These are phyloP conservation scores for Blastobasis lacticolella DNA, from an alignment of 2,888 invertebrate species.

Conservation along the genomic window DNA sequence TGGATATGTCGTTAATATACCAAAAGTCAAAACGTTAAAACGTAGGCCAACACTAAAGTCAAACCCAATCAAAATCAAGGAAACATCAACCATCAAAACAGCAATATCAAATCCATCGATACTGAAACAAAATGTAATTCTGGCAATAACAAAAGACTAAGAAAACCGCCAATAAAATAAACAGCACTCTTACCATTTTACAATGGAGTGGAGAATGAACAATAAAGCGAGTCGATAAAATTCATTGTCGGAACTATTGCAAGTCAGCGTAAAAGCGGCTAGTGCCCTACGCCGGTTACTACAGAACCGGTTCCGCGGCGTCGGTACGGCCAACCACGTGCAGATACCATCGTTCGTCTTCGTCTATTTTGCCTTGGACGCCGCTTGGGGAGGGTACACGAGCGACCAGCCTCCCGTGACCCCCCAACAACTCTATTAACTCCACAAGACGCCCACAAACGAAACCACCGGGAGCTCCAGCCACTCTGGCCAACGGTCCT, in stretches of 20 bases:
- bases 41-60: no score
- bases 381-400: slow-evolving; percentile 11
- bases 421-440: slow-evolving; percentile 14
- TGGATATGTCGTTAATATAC: slow-evolving; percentile 20
- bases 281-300: slow-evolving; percentile 57
- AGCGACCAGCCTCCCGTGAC: slow-evolving; percentile 20
- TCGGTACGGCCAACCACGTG: slow-evolving; percentile 37
- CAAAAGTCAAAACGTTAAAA: no score
- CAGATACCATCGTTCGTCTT: slow-evolving; percentile 60
- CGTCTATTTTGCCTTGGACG: slow-evolving; percentile 53
- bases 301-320: slow-evolving; percentile 55
- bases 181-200: no score
- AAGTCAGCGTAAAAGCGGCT: slow-evolving; percentile 33
- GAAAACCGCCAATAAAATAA: no score
- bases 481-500: slow-evolving; percentile 20
- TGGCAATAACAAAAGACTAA: no score
- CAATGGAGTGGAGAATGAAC: not conserved
- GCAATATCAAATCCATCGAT: no score
- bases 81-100: no score
- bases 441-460: slow-evolving; percentile 1
- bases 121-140: no score
- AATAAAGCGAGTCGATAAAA: slow-evolving; percentile 26
- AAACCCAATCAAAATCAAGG: no score
- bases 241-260: slow-evolving; percentile 26
- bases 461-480: slow-evolving; percentile 2